phyloP scores from a whole-genome alignment of 1,140 invertebrate species.

The Lysiphlebus fabarum region DNA sequence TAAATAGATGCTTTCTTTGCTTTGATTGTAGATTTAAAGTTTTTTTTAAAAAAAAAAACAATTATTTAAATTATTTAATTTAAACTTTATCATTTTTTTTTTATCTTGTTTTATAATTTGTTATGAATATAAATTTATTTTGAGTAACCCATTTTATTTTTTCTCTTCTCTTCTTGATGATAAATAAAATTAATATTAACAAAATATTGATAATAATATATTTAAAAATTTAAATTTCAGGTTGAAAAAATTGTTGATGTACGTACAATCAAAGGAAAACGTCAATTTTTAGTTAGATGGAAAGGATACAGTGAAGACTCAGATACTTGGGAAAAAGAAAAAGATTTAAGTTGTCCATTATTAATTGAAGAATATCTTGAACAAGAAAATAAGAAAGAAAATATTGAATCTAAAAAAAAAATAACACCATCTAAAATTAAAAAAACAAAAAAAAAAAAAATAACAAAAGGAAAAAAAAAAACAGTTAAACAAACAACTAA shows the following conservation, averaged over 20 bases:
- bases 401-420: conserved; percentile 27
- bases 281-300: conserved; percentile 77
- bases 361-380: conserved; percentile 64
- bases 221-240: conserved; percentile 50
- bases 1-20: neutral
- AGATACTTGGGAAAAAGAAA: conserved; percentile 80
- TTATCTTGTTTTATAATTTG: too few relatives aligned
- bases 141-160: too few relatives aligned
- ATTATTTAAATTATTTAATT: too few relatives aligned
- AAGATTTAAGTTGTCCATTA: conserved; percentile 67
- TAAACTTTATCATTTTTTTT: too few relatives aligned
- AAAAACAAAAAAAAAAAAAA: conserved; percentile 54
- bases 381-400: conserved; percentile 28
- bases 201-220: too few relatives aligned
- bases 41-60: neutral
- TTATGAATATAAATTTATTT: too few relatives aligned
- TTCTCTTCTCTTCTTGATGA: too few relatives aligned
- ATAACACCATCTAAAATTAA: conserved; percentile 40
- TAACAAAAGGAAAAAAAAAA: conserved; percentile 13
- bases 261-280: conserved; percentile 65
- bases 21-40: neutral
- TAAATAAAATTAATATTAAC: too few relatives aligned
- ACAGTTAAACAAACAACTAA: conserved; percentile 2
- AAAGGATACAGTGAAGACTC: conserved; percentile 70
- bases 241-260: conserved; percentile 69